A percentile compares a stretch with the other conserved stretches of the same genome.
Evolutionary conservation across 1,140 invertebrate species (phyloP).

Genomic region (Pogonus chalceus): DNA sequence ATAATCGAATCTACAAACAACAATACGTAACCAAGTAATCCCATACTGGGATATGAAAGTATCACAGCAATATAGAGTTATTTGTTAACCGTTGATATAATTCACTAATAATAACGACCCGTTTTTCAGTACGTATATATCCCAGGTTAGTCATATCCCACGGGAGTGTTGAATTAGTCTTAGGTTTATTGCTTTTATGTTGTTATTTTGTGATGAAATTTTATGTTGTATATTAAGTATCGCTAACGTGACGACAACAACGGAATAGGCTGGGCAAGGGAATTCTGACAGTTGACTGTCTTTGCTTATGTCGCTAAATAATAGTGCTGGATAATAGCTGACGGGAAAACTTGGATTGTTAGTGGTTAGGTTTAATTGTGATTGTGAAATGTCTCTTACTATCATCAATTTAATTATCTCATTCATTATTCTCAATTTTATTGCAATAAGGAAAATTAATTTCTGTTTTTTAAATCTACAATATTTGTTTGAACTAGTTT

Average conservation of each 20-base stretch:
- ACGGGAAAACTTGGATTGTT: too few species aligned
- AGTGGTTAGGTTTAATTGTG: too few species aligned
- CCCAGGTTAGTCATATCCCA: background rate
- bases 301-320: background rate
- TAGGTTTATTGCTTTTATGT: background rate
- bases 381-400: too few species aligned
- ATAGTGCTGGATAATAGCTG: too few species aligned
- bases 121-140: slow-evolving; percentile 5
- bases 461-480: too few species aligned
- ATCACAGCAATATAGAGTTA: slow-evolving; percentile 1
- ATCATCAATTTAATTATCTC: too few species aligned
- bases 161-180: background rate
- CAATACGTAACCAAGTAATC: background rate
- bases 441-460: too few species aligned
- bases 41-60: background rate
- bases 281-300: background rate
- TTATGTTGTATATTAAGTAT: background rate
- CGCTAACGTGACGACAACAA: background rate
- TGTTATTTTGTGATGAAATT: background rate
- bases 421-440: too few species aligned
- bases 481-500: too few species aligned
- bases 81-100: background rate
- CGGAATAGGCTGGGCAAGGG: background rate
- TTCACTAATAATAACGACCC: background rate
- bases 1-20: background rate